Base-by-base conservation (phyloP, 2,113 vertebrate genomes). In the Cebidichthys violaceus region DNA sequence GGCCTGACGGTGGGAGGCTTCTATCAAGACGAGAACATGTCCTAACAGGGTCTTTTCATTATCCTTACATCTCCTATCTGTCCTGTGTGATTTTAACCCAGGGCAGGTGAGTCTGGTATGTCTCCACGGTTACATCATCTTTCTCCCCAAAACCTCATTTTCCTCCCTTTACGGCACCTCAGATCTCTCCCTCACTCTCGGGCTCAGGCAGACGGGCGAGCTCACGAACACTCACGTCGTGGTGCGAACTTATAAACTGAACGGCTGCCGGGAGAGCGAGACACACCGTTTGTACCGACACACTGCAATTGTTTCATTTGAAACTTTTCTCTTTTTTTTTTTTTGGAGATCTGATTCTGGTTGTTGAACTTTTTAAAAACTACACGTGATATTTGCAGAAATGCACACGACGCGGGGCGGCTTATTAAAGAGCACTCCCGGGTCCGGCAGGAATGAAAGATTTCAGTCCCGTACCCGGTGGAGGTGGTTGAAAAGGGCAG, bases 41-140 rank as follows among this genome's bases (percentile, higher is more conserved):
- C 75, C 75, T 77, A 35, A 24, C 79, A 24, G 83, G 73, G 41
- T 35, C 45, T 75, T 70, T 73, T 81, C 75, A 70, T 71, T 83
- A 75, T 77, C 75, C 59, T 17, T 57, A 85, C 85, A 80, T 86
- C 78, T 83, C 69, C 52, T 61, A 47, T 84, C 78, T 84, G 72
- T 70, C 70, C 50, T 65, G 14, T 57, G 50, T 62, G 61, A 77
- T 75, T 89, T 77, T 68, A 61, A 86, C 87, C 57, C 14, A 70
- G 76, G 84, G 78, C 75, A 86, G 79, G 71, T 85, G 75, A 84
- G 41, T 71, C 31, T 80, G 18, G 41, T 83, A 75, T 85, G 90
- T 92, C 86, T 86, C 77, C 75, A 52, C 75, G 29, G 81, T 89
- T 89, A 86, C 92, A 90, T 88, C 85, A 91, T 82, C 77, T 10